Evolutionary conservation across 2,797 vertebrate genomes (phyloP), one percentile per base, ranked within the genome.

Genomic region (Danio albolineatus): DNA sequence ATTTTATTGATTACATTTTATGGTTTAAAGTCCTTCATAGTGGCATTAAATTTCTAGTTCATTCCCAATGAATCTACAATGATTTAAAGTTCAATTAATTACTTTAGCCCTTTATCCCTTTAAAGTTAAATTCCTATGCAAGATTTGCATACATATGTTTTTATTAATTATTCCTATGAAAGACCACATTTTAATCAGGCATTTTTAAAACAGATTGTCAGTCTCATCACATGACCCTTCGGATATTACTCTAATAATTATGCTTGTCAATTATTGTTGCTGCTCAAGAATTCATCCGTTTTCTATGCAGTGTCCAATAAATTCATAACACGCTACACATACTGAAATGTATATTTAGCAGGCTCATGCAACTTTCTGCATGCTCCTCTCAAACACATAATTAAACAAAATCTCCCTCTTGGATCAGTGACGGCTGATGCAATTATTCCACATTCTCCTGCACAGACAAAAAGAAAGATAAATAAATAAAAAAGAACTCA

Each of bases 371-470:
- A 38, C 41, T 70, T 78, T 43, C 71, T 61, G 56, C 16, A 44
- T 66, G 71, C 57, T 81, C n/a, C 49, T 77, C 77, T 57, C n/a
- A 67, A 59, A 64, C 17, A 44, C 41, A 66, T 64, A 73, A 67
- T 78, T 82, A 80, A 57, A 59, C 61, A 67, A 61, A 75, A 75
- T 43, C 16, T 62, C 59, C 17, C 62, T 17, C 39, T 44, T 59
- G 60, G 71, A 80, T 73, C 78, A 80, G 46, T 72, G 70, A 39
- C 6, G 54, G 48, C 44, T 51, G 48, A 73, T 67, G 54, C 65
- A 69, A 57, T 77, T 82, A 78, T 76, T 76, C 54, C 80, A 77
- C 57, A 62, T 73, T 78, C 69, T 12, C 69, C 13, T 28, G 4
- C 46, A 60, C 71, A 51, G 4, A 10, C 10, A 51, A 51, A 51